Percentiles rank a stretch among this genome's conserved stretches.
Conservation (phyloP, 2,888 invertebrate genomes). For the Pantelozetes paolii region DNA sequence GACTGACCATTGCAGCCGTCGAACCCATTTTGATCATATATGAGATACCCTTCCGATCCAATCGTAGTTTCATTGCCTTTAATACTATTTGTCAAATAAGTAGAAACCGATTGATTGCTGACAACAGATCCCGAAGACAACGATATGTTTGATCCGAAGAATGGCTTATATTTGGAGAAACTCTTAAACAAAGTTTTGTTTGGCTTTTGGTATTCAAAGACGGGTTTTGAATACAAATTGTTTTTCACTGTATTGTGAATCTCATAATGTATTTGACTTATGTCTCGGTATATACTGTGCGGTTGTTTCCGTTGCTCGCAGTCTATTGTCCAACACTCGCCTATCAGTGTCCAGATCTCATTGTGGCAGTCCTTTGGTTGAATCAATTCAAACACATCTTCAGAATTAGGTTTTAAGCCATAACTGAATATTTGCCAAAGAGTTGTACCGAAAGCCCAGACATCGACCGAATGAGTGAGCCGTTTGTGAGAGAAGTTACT, state of each 20-base stretch:
- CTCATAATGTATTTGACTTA: slow-evolving; percentile 72
- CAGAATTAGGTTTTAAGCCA: slow-evolving; percentile 58
- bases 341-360: slow-evolving; percentile 65
- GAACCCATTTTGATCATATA: not conserved
- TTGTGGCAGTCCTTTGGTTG: slow-evolving; percentile 66
- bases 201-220: slow-evolving; percentile 13
- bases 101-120: slow-evolving; percentile 27
- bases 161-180: slow-evolving; percentile 18
- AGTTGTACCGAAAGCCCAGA: slow-evolving; percentile 88
- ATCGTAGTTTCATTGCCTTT: slow-evolving; percentile 17
- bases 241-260: slow-evolving; percentile 62
- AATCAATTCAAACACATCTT: slow-evolving; percentile 61
- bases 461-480: slow-evolving; percentile 62
- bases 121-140: slow-evolving; percentile 9
- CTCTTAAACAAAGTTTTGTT: not conserved
- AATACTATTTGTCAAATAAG: slow-evolving; percentile 31
- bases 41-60: not conserved
- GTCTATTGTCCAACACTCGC: slow-evolving; percentile 50
- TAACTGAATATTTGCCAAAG: slow-evolving; percentile 86
- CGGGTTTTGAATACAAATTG: slow-evolving; percentile 56
- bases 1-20: slow-evolving; percentile 20
- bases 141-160: not conserved
- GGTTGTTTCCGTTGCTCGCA: slow-evolving; percentile 64
- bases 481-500: slow-evolving; percentile 56
- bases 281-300: slow-evolving; percentile 78